These are phyloP conservation scores for Stercorarius parasiticus DNA, from an alignment of 2,113 vertebrate species.

Conservation along the genomic window DNA sequence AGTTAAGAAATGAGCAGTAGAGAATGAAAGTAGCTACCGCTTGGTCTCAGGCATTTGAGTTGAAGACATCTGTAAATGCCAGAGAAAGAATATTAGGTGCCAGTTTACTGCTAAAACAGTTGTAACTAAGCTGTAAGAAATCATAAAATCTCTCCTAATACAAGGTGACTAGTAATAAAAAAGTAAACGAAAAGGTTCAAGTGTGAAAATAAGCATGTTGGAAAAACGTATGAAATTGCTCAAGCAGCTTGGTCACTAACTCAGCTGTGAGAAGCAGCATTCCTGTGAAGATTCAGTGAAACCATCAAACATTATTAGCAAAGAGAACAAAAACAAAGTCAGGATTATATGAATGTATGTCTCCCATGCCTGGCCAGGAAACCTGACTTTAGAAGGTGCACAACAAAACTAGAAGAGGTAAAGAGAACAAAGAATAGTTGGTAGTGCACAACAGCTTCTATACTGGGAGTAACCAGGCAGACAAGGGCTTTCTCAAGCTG, in stretches of 20 bases:
- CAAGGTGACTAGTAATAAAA: background rate
- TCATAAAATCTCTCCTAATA: background rate
- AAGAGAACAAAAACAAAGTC: background rate
- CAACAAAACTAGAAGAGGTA: background rate
- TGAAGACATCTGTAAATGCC: background rate
- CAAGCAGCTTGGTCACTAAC: background rate
- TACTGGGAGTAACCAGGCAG: background rate
- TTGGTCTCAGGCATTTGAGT: background rate
- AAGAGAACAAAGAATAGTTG: background rate
- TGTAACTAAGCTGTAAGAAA: background rate
- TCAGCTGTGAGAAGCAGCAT: background rate
- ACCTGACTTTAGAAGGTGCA: background rate
- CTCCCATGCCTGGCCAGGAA: background rate
- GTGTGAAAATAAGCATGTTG: background rate
- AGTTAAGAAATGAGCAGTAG: background rate
- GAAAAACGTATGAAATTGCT: background rate
- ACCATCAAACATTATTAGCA: background rate
- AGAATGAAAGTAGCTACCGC: background rate
- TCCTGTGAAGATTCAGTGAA: background rate
- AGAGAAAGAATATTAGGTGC: background rate
- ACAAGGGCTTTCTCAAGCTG: background rate
- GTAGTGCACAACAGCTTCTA: background rate
- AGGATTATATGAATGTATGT: rapidly evolving
- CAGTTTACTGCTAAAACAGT: background rate
- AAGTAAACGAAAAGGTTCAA: background rate